phyloP scores from a whole-genome alignment of 2,113 vertebrate species.

The Camarhynchus parvulus region DNA sequence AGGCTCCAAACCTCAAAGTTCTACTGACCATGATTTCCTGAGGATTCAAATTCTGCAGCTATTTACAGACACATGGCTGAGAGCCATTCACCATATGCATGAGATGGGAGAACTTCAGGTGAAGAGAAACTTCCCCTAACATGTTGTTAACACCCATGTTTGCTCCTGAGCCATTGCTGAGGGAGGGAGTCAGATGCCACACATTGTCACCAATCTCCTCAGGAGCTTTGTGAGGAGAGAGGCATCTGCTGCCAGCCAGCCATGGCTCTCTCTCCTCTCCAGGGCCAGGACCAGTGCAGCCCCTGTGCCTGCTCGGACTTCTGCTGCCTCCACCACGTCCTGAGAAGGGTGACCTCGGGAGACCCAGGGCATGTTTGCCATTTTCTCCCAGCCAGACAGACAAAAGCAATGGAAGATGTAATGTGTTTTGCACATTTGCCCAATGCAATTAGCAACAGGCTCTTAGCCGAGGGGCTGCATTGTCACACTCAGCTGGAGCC shows the following conservation, averaged over 20 bases:
- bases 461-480: neutral
- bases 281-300: rapidly evolving
- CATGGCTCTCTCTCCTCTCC: neutral
- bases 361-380: neutral
- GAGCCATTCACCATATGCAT: rapidly evolving
- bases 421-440: neutral
- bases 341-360: rapidly evolving
- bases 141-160: neutral
- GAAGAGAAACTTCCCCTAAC: neutral
- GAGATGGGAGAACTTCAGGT: neutral
- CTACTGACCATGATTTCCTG: neutral
- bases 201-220: rapidly evolving
- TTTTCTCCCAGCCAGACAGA: neutral
- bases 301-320: rapidly evolving
- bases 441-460: neutral
- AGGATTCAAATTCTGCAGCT: neutral
- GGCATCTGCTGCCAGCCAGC: neutral
- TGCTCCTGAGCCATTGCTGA: neutral
- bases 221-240: neutral
- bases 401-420: conserved; percentile 27
- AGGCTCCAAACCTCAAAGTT: neutral
- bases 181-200: neutral
- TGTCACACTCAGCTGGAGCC: conserved; percentile 50
- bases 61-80: neutral
- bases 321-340: rapidly evolving